phyloP scores from a whole-genome alignment of 2,888 invertebrate genomes.

The Heliconius ismenius region DNA sequence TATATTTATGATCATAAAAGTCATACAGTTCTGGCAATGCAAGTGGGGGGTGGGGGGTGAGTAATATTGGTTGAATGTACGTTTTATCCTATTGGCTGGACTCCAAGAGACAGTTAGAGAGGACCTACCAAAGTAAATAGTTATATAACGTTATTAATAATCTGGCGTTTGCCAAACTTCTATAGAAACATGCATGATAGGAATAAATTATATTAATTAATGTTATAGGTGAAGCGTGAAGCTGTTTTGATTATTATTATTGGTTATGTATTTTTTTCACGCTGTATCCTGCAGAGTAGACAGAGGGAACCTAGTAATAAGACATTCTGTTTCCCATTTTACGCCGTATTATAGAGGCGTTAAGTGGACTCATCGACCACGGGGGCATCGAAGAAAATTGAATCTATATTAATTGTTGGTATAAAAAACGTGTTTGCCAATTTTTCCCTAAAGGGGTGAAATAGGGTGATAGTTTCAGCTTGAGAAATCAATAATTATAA shows the following conservation, averaged over 20 bases:
- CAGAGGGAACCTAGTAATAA: no score
- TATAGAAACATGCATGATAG: not conserved
- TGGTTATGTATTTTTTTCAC: no score
- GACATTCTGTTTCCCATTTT: no score
- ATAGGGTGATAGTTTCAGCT: not conserved
- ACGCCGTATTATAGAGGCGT: no score
- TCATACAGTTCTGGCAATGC: conserved; percentile 14
- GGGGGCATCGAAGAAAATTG: no score
- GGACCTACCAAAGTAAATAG: conserved; percentile 7
- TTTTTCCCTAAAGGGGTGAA: not conserved
- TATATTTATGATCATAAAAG: not conserved
- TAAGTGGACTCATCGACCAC: no score
- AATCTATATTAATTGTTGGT: no score
- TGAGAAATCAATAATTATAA: conserved; percentile 8
- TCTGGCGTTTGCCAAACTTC: conserved; percentile 7
- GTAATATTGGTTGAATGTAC: conserved; percentile 17
- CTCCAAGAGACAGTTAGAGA: conserved; percentile 10
- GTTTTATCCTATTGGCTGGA: conserved; percentile 14
- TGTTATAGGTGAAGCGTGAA: not conserved
- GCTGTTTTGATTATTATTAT: no score
- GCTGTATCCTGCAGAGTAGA: no score
- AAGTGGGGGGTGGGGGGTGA: conserved; percentile 4
- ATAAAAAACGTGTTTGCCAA: not conserved
- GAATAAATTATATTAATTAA: not conserved
- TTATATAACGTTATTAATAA: conserved; percentile 18